Base-by-base conservation (phyloP, 2,797 vertebrate genomes). In the Sebastes steindachneri region DNA sequence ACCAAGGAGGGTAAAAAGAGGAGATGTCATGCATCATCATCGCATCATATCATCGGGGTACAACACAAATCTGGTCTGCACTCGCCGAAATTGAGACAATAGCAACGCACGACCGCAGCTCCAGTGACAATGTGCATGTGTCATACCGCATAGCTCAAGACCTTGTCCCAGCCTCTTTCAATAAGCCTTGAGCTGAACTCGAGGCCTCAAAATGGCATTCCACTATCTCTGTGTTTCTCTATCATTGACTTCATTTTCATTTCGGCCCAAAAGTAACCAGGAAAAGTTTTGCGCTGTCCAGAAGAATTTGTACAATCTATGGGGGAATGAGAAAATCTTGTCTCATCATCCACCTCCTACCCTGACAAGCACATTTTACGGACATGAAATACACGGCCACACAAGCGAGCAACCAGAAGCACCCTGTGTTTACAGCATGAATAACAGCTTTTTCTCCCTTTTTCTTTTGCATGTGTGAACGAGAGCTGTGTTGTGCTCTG, bases 401-500 rank as follows among this genome's bases (percentile, higher is more conserved):
- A 66, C 51, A 14, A 19, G 21, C 7, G 25, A 63, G 67, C n/a
- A 29, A 26, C 48, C 11, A 31, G 17, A 53, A 33, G 33, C 2
- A 7, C n/a, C 41, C 26, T 6, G 48, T 65, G 53, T 85, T 54
- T 75, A 62, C 64, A 67, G 37, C 55, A 77, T 29, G 48, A 74
- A 69, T 65, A 31, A 8, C 57, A 48, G 45, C 45, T 48, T 55
- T 25, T 55, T n/a, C 3, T 9, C 19, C 37, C 14, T 2, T 33
- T 35, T 35, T 41, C 14, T 64, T 51, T 51, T 65, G 64, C 55
- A 66, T 51, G 59, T 75, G 71, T 70, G 72, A 83, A 66, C 71
- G 65, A 64, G 53, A 84, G 68, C 57, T 19, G 65, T 58, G 51
- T 45, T 77, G 81, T 78, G 71, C 67, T 79, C 31, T 62, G 25